Evolutionary conservation across 1,140 invertebrate genomes (phyloP).

Genomic region (Tetramorium alpestre): DNA sequence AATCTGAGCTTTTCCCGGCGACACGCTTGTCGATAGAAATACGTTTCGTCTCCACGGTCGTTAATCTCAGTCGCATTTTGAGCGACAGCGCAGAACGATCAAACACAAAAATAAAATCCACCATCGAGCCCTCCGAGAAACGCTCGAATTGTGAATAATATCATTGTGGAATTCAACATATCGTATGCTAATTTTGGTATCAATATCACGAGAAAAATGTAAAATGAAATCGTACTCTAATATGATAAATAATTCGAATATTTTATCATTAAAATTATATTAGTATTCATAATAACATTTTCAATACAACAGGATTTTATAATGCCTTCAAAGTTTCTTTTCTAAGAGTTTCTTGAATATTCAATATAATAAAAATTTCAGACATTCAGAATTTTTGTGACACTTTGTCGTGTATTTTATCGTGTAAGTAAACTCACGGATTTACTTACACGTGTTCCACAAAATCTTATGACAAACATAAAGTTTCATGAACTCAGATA

Average conservation of each 20-base stretch:
- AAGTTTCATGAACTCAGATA: neutral
- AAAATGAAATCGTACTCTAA: neutral
- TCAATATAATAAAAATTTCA: constrained; percentile 4
- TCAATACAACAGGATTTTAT: neutral
- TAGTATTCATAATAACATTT: neutral
- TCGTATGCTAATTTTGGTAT: neutral
- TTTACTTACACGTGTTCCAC: constrained; percentile 15
- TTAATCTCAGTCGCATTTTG: constrained; percentile 57
- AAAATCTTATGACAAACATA: constrained; percentile 27
- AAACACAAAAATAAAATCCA: constrained; percentile 47
- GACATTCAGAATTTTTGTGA: neutral
- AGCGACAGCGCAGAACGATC: constrained; percentile 48
- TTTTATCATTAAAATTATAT: neutral
- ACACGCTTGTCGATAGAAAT: constrained; percentile 65
- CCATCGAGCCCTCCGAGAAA: neutral
- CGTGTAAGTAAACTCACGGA: constrained; percentile 4
- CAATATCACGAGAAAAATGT: neutral
- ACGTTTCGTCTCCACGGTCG: constrained; percentile 52
- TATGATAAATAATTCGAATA: neutral
- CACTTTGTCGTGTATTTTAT: neutral
- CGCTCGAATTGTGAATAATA: neutral
- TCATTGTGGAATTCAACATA: neutral
- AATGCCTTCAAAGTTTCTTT: neutral
- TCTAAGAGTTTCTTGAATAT: neutral
- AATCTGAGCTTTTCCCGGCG: constrained; percentile 70